Evolutionary conservation across 2,113 vertebrate genomes (phyloP).

Genomic region (Gymnorhina tibicen): DNA sequence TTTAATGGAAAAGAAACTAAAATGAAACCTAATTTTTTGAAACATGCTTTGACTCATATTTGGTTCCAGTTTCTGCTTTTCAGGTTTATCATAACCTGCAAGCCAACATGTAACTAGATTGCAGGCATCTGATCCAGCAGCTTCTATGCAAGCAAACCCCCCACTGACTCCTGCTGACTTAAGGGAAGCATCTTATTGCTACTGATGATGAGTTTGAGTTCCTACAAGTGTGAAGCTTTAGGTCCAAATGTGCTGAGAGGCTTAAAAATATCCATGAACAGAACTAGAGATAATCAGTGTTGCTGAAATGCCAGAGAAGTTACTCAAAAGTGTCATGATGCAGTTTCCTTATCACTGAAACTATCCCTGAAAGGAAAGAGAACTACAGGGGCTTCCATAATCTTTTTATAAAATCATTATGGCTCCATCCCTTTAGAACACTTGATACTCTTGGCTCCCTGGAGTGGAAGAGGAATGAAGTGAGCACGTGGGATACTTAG

Average conservation of each 20-base stretch:
- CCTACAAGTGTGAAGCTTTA: neutral
- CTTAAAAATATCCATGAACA: conserved; percentile 51
- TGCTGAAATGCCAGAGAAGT: conserved; percentile 48
- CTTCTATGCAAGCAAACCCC: neutral
- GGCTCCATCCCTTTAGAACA: conserved; percentile 11
- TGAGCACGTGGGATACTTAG: neutral
- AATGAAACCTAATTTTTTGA: neutral
- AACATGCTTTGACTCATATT: neutral
- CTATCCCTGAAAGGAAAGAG: neutral
- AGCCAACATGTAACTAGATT: neutral
- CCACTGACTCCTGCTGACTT: neutral
- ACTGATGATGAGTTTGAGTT: neutral
- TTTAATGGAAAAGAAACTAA: neutral
- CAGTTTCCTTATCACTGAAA: conserved; percentile 29
- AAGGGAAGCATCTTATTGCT: neutral
- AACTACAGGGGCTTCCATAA: neutral
- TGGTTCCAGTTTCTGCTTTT: neutral
- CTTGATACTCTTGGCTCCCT: neutral
- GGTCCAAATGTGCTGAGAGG: conserved; percentile 3
- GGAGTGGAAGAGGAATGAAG: neutral
- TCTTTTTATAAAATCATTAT: conserved; percentile 44
- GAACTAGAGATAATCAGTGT: conserved; percentile 24
- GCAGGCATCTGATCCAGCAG: neutral
- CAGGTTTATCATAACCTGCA: neutral
- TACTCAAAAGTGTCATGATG: conserved; percentile 10